Evolutionary conservation across 2,888 invertebrate genomes (phyloP).

Genomic region (Ectropis crepuscularia): DNA sequence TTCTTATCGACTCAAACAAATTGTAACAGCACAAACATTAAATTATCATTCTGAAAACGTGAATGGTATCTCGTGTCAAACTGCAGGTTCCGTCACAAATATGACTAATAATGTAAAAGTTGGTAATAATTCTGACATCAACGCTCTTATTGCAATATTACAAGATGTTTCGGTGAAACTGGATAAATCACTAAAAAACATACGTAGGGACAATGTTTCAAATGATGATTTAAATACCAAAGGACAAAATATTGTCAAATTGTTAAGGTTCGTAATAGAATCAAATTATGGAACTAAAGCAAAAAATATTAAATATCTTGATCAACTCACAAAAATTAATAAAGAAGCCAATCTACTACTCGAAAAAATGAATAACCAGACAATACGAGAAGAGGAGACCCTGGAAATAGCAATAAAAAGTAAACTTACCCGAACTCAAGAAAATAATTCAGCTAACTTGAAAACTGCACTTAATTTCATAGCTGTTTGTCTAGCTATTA

Average conservation of each 20-base stretch:
- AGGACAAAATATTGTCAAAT: constrained; percentile 14
- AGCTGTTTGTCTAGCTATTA: constrained; percentile 30
- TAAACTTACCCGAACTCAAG: constrained; percentile 17
- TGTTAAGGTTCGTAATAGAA: constrained; percentile 23
- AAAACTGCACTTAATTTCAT: constrained; percentile 33
- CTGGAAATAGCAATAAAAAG: constrained; percentile 31
- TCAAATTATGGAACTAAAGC: constrained; percentile 27
- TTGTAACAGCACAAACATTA: constrained; percentile 25
- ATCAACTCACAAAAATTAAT: constrained; percentile 20
- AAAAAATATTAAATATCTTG: constrained; percentile 14
- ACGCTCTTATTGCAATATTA: constrained; percentile 32
- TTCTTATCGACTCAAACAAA: constrained; percentile 22
- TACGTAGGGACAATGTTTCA: constrained; percentile 21
- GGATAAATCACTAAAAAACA: constrained; percentile 19
- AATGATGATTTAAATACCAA: constrained; percentile 16
- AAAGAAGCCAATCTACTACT: constrained; percentile 27
- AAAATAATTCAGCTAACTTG: constrained; percentile 13
- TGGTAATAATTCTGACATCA: constrained; percentile 15
- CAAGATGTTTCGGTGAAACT: constrained; percentile 31
- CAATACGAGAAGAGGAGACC: constrained; percentile 32
- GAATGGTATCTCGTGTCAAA: constrained; percentile 38
- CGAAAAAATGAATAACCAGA: constrained; percentile 19
- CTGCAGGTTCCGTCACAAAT: too few species aligned
- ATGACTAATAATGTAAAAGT: constrained; percentile 7
- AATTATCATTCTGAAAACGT: constrained; percentile 40